Conservation (phyloP, 2,113 vertebrate genomes). For the Syrmaticus mikado region DNA sequence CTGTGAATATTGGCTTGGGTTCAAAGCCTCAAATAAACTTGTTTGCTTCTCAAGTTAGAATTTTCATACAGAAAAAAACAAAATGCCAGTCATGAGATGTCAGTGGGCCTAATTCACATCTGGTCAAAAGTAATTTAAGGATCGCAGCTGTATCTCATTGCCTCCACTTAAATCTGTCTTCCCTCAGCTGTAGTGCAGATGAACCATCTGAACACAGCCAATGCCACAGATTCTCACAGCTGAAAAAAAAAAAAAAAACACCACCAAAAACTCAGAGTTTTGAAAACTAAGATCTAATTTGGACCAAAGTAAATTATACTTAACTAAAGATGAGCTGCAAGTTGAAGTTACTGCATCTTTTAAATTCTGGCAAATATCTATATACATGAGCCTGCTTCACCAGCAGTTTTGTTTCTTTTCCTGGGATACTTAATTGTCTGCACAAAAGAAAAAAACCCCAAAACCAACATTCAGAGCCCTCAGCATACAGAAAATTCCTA, state of each 20-base stretch:
- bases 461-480: background rate
- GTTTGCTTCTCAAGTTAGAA: background rate
- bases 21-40: background rate
- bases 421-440: background rate
- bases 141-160: background rate
- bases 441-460: background rate
- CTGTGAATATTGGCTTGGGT: background rate
- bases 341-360: background rate
- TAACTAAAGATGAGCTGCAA: background rate
- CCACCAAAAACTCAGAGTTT: background rate
- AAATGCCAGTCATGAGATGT: background rate
- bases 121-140: background rate
- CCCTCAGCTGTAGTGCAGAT: background rate
- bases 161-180: background rate
- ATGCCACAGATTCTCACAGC: background rate
- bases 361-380: background rate
- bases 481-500: background rate
- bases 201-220: background rate
- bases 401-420: constrained; percentile 25
- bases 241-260: background rate
- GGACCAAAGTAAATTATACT: background rate
- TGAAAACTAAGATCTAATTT: background rate
- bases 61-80: background rate
- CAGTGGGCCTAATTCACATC: background rate
- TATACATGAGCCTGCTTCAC: background rate